Evolutionary conservation across 2,888 invertebrate genomes (phyloP).

Genomic region (Halictus quadricinctus): DNA sequence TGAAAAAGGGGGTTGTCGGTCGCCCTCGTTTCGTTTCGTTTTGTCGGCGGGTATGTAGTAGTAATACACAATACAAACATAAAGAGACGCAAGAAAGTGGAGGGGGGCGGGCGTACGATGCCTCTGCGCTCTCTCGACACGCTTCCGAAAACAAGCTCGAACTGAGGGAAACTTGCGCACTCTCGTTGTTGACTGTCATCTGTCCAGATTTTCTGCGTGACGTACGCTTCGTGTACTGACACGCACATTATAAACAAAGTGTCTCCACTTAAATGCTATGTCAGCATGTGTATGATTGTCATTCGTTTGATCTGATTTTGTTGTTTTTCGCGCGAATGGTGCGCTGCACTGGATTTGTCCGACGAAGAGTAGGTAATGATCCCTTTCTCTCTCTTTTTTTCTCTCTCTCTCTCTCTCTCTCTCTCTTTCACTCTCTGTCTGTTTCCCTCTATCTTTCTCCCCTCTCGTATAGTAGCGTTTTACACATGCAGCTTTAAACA

Average conservation of each 20-base stretch:
- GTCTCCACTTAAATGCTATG: neutral
- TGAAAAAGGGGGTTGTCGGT: constrained; percentile 16
- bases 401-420: neutral
- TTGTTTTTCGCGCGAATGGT: neutral
- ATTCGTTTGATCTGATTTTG: constrained; percentile 10
- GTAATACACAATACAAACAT: constrained; percentile 14
- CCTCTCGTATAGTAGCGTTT: neutral
- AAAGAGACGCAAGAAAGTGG: constrained; percentile 3
- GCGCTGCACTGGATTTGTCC: constrained; percentile 9
- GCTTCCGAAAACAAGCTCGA: constrained; percentile 29
- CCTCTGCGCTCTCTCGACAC: neutral
- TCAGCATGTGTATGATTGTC: constrained; percentile 15
- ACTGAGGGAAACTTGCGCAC: constrained; percentile 23
- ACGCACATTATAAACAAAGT: neutral
- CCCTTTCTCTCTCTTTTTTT: neutral
- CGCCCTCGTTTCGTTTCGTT: constrained; percentile 27
- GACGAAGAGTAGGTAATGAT: constrained; percentile 10
- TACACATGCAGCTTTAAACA: neutral
- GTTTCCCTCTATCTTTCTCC: neutral
- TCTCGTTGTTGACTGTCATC: constrained; percentile 37
- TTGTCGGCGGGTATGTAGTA: constrained; percentile 31
- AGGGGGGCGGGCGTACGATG: neutral
- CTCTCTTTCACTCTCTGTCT: neutral
- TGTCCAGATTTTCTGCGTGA: constrained; percentile 19
- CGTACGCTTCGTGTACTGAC: neutral